Base-by-base conservation (phyloP, 2,888 invertebrate genomes). In the Agrochola circellaris region DNA sequence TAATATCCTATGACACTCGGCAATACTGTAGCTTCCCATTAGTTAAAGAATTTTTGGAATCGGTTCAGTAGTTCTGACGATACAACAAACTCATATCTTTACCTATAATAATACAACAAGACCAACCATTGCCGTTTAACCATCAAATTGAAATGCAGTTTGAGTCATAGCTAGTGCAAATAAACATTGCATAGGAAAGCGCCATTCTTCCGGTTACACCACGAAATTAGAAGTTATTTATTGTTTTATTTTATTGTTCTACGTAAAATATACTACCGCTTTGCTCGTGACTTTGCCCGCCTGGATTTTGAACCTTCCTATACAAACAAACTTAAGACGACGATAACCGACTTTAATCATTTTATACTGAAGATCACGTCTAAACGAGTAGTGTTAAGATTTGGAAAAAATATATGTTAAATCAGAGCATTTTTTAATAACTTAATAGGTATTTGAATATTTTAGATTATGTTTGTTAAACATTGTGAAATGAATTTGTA, bases 201-300 rank as follows among this genome's bases (percentile, higher is more conserved):
- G 13, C 34, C 42, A 71, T 6, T 73, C 71, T 75, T 75, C 45
- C 48, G 73, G 70, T 83, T 86, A 54, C 78, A 73, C 42, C 54
- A 73, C 60, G 15, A 70, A 67, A 75, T 51, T 42, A 64, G 68
- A 75, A 58, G 54, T 20, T 30, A 66, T 20, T 69, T 77, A 72
- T n/a, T 58, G 56, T 58, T 60, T 81, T 72, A 75, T 81, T 84
- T 54, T 62, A 74, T 81, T 80, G 74, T 73, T 73, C 62, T 71
- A 80, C 61, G 54, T n/a, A 61, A 5, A 51, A 17, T 34, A 38
- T 11, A 45, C 61, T 70, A 77, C 73, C 17, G 34, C 2, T n/a
- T 42, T 42, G 34, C 51, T 17, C 30, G 13, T 30, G 51, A 26
- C 51, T 67, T 60, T 15, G 17, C 20, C 38, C 20, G 34, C 4